Conservation (phyloP, 2,888 invertebrate genomes). For the Sinelater perroti region DNA sequence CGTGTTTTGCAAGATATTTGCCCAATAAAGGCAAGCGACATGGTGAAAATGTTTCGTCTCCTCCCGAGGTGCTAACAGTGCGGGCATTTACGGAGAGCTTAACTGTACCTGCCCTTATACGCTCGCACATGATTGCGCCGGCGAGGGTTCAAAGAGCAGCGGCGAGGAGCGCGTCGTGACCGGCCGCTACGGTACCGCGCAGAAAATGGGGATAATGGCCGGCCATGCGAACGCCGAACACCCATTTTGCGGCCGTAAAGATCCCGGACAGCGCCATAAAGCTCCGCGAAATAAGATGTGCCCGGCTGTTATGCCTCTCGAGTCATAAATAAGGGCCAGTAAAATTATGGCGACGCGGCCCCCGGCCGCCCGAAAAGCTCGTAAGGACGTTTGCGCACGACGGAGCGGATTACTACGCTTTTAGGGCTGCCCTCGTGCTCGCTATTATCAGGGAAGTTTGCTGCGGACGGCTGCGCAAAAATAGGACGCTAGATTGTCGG, state of each 20-base stretch:
- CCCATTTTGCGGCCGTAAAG: constrained; percentile 6
- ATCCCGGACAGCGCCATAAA: constrained; percentile 14
- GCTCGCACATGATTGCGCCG: constrained; percentile 15
- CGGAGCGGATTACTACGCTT: not conserved
- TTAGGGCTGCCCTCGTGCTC: too few relatives aligned
- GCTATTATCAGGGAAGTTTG: too few relatives aligned
- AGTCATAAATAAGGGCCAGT: constrained; percentile 4
- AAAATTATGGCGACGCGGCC: not conserved
- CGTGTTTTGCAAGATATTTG: too few relatives aligned
- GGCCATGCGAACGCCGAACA: constrained; percentile 11
- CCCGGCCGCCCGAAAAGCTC: not conserved
- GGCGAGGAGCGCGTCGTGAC: constrained; percentile 12
- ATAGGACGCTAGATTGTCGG: too few relatives aligned
- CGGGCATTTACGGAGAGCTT: not conserved
- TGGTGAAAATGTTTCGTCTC: too few relatives aligned
- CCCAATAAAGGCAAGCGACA: too few relatives aligned
- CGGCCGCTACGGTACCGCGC: constrained; percentile 2
- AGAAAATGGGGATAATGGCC: constrained; percentile 18
- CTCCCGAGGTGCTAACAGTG: not conserved
- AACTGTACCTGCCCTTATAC: constrained; percentile 13
- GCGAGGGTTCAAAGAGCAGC: constrained; percentile 4
- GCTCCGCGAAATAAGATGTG: constrained; percentile 12
- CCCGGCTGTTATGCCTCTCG: constrained; percentile 17
- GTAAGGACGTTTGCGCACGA: not conserved
- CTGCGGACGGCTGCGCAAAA: too few relatives aligned